Conservation (phyloP, 1,140 invertebrate genomes). For the Telenomus remus region DNA sequence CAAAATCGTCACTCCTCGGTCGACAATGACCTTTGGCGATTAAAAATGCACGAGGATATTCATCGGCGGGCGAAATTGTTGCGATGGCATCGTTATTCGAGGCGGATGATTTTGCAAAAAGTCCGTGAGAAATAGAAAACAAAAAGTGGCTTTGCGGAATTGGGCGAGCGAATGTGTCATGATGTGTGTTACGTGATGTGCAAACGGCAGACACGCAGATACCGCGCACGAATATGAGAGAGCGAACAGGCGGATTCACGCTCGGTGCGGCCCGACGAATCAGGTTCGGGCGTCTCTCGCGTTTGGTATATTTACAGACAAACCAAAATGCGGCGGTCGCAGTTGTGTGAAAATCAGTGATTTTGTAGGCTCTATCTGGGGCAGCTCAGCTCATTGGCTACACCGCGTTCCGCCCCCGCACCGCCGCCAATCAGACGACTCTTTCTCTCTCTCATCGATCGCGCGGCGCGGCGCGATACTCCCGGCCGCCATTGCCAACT, state of each 20-base stretch:
- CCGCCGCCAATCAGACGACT: slow-evolving; percentile 70
- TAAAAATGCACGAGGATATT: no score
- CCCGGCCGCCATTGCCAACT: slow-evolving; percentile 48
- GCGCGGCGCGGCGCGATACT: slow-evolving; percentile 46
- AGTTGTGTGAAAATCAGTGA: slow-evolving; percentile 72
- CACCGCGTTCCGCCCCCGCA: slow-evolving; percentile 68
- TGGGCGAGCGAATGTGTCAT: slow-evolving; percentile 13
- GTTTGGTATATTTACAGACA: slow-evolving; percentile 56
- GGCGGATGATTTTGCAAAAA: no score
- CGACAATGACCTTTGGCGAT: no score
- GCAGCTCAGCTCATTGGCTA: slow-evolving; percentile 74
- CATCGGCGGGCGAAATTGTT: no score
- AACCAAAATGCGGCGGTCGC: slow-evolving; percentile 57
- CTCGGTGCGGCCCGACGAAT: slow-evolving; percentile 44
- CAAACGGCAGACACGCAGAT: slow-evolving; percentile 34
- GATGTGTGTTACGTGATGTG: slow-evolving; percentile 19
- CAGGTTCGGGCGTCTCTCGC: slow-evolving; percentile 51
- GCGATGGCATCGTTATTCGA: no score
- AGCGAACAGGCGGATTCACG: slow-evolving; percentile 41
- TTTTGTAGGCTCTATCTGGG: slow-evolving; percentile 73
- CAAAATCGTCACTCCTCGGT: no score
- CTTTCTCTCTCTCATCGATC: slow-evolving; percentile 60
- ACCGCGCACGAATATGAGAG: slow-evolving; percentile 18
- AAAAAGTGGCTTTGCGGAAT: slow-evolving; percentile 12
- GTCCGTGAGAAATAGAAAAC: no score